Conservation (phyloP, 2,888 invertebrate genomes). For the Phrixothrix hirtus region DNA sequence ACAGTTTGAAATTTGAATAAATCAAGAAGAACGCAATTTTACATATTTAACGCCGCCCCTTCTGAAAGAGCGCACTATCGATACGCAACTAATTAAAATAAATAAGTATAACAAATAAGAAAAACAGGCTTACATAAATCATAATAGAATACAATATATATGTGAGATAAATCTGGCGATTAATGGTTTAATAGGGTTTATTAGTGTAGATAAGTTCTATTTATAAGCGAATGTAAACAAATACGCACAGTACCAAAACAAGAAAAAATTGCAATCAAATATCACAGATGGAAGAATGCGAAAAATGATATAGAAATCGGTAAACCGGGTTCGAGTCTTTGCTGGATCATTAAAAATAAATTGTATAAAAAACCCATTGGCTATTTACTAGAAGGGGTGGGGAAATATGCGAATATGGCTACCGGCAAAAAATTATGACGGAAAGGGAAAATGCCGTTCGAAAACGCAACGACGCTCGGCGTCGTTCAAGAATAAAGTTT, state of each 20-base stretch:
- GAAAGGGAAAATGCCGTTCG: constrained; percentile 44
- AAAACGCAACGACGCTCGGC: constrained; percentile 31
- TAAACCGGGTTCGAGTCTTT: constrained; percentile 39
- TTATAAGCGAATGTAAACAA: constrained; percentile 36
- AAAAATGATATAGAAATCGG: constrained; percentile 25
- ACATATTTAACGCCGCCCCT: no score
- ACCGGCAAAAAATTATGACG: constrained; percentile 43
- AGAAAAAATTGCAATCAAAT: constrained; percentile 33
- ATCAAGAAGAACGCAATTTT: no score
- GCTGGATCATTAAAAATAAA: constrained; percentile 48
- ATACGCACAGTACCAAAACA: constrained; percentile 9
- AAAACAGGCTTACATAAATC: constrained; percentile 44
- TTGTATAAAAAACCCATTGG: constrained; percentile 52
- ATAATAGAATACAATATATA: constrained; percentile 39
- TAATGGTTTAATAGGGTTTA: no score
- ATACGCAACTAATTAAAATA: no score
- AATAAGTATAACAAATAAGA: constrained; percentile 22
- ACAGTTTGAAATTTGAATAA: no score
- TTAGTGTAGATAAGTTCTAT: constrained; percentile 36
- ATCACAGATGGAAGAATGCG: constrained; percentile 35
- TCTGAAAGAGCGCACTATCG: no score
- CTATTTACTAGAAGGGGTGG: constrained; percentile 42
- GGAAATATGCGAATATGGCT: constrained; percentile 47
- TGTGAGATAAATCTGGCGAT: no score
- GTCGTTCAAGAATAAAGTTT: constrained; percentile 25